A percentile compares a stretch with the other conserved stretches of the same genome.
phyloP scores from a whole-genome alignment of 2,888 invertebrate species.

The Lasioglossum leucozonium region DNA sequence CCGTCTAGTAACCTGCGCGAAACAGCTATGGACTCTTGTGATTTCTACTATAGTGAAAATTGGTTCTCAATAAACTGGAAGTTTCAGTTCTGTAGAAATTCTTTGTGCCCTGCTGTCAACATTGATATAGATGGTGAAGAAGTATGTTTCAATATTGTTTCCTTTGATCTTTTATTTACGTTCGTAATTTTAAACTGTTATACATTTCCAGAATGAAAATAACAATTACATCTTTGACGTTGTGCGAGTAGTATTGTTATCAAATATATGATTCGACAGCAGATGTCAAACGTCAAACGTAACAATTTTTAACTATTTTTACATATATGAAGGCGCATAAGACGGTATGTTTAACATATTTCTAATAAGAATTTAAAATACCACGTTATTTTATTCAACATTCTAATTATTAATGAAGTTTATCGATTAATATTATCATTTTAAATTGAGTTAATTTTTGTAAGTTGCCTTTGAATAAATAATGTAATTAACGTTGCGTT shows the following conservation, averaged over 20 bases:
- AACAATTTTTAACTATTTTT: constrained; percentile 39
- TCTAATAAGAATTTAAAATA: background rate
- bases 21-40: too few species aligned
- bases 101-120: constrained; percentile 20
- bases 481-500: background rate
- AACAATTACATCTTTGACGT: constrained; percentile 18
- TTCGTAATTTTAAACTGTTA: constrained; percentile 11
- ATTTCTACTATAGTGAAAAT: too few species aligned
- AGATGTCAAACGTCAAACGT: constrained; percentile 50
- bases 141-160: constrained; percentile 26
- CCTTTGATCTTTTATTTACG: background rate
- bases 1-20: too few species aligned
- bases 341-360: constrained; percentile 48
- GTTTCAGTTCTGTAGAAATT: background rate
- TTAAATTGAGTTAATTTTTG: background rate
- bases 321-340: constrained; percentile 28
- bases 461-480: background rate
- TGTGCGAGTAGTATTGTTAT: constrained; percentile 21
- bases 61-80: background rate
- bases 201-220: constrained; percentile 36
- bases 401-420: background rate
- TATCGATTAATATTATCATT: background rate
- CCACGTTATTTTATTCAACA: background rate
- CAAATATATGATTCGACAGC: constrained; percentile 41
- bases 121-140: constrained; percentile 36